Percentiles rank a stretch among this genome's conserved stretches.
Evolutionary conservation across 2,888 invertebrate species (phyloP).

Genomic region (Hanleya hanleyi): DNA sequence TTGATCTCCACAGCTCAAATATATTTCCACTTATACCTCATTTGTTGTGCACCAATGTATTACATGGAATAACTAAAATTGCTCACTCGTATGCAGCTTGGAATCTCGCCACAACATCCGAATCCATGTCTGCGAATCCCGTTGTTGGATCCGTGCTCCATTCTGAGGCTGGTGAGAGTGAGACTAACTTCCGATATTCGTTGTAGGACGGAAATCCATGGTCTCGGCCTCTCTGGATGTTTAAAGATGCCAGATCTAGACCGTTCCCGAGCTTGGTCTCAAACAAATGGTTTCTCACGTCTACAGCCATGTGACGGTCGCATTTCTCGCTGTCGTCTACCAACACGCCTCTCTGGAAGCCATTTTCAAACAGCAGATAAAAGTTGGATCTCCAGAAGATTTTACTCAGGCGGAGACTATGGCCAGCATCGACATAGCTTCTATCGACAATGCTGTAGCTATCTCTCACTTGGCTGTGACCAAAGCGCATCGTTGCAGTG

Average conservation of each 20-base stretch:
- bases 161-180: neutral
- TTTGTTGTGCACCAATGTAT: no score
- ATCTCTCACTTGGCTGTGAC: conserved; percentile 51
- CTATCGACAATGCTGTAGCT: neutral
- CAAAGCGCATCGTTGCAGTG: conserved; percentile 58
- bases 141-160: neutral
- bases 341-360: neutral
- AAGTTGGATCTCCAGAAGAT: neutral
- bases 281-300: conserved; percentile 1
- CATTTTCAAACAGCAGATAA: neutral
- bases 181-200: neutral
- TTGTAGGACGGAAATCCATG: neutral
- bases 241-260: neutral
- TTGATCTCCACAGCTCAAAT: no score
- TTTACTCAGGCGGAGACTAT: neutral
- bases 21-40: no score
- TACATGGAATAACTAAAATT: no score
- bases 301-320: neutral
- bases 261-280: neutral
- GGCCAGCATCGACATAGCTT: neutral
- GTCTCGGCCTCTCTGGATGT: conserved; percentile 7
- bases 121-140: neutral
- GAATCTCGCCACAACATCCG: neutral
- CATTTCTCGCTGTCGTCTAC: neutral
- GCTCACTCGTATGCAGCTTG: neutral